A percentile compares a stretch with the other conserved stretches of the same genome.
phyloP scores from a whole-genome alignment of 2,888 invertebrate genomes.

The Andrena minutula region DNA sequence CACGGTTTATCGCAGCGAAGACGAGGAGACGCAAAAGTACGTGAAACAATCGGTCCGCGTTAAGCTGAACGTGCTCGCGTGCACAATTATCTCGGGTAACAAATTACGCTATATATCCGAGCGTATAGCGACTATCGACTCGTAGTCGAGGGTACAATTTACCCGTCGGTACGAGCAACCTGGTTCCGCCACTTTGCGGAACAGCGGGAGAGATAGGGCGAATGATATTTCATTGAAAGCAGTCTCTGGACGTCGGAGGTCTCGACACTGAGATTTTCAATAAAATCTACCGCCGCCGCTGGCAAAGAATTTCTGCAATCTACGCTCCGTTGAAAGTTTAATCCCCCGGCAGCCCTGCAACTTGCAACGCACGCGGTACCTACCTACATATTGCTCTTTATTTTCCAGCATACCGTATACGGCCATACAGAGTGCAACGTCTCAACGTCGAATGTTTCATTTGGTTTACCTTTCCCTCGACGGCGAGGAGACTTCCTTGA shows the following conservation, averaged over 20 bases:
- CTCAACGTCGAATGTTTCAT: conserved; percentile 91
- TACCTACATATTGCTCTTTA: background rate
- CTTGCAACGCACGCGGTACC: background rate
- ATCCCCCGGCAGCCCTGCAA: background rate
- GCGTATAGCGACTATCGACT: background rate
- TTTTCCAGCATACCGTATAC: conserved; percentile 91
- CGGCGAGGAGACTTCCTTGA: conserved; percentile 89
- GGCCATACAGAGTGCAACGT: conserved; percentile 92
- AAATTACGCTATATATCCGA: background rate
- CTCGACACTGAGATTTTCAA: background rate
- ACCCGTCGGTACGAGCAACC: background rate
- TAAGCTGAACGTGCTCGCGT: too few species aligned
- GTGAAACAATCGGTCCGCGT: background rate
- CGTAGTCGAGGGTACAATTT: conserved; percentile 7
- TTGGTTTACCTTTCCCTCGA: conserved; percentile 90
- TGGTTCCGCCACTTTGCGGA: conserved; percentile 5
- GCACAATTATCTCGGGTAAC: background rate
- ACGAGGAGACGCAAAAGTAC: conserved; percentile 89
- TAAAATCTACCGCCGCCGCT: background rate
- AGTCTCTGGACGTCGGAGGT: background rate
- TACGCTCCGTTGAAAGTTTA: conserved; percentile 9
- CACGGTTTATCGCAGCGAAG: conserved; percentile 89
- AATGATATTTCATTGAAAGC: conserved; percentile 23
- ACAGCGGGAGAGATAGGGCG: background rate
- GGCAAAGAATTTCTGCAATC: background rate